Conservation (phyloP, 2,888 invertebrate genomes). For the Drosophila ustulata region DNA sequence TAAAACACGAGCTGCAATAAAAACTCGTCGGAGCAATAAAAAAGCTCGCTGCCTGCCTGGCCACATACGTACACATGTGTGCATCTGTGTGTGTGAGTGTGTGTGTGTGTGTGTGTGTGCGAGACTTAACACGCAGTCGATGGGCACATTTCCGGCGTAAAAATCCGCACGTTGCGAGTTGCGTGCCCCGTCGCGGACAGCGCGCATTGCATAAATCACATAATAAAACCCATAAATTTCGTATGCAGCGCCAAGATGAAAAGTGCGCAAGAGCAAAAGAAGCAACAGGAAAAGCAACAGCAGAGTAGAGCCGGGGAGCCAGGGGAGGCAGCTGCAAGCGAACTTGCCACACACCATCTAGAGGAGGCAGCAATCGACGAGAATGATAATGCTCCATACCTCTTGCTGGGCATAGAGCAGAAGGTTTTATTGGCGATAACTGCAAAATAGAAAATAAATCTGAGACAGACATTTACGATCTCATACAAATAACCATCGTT, state of each 20-base stretch:
- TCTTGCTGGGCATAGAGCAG: not conserved
- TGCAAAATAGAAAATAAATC: too few relatives aligned
- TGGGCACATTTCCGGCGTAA: constrained; percentile 77
- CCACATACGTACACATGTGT: constrained; percentile 11
- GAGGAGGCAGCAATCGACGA: constrained; percentile 32
- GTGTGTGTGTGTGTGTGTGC: constrained; percentile 47
- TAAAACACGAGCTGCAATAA: constrained; percentile 72
- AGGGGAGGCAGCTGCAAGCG: constrained; percentile 1
- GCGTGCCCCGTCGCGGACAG: constrained; percentile 61
- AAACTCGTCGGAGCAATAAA: constrained; percentile 63
- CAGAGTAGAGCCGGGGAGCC: not conserved
- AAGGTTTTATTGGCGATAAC: too few relatives aligned
- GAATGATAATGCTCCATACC: constrained; percentile 33
- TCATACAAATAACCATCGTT: too few relatives aligned
- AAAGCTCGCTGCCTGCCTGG: constrained; percentile 29
- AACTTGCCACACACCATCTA: constrained; percentile 39
- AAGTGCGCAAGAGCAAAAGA: constrained; percentile 40
- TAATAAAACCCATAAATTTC: constrained; percentile 80
- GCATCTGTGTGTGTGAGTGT: constrained; percentile 36
- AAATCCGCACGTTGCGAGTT: constrained; percentile 63
- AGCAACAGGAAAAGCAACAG: constrained; percentile 14
- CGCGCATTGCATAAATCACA: constrained; percentile 75
- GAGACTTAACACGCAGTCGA: constrained; percentile 77
- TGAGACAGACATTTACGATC: too few relatives aligned
- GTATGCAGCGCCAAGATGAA: constrained; percentile 69